Conservation (phyloP, 2,113 vertebrate genomes). For the Apteryx mantelli region DNA sequence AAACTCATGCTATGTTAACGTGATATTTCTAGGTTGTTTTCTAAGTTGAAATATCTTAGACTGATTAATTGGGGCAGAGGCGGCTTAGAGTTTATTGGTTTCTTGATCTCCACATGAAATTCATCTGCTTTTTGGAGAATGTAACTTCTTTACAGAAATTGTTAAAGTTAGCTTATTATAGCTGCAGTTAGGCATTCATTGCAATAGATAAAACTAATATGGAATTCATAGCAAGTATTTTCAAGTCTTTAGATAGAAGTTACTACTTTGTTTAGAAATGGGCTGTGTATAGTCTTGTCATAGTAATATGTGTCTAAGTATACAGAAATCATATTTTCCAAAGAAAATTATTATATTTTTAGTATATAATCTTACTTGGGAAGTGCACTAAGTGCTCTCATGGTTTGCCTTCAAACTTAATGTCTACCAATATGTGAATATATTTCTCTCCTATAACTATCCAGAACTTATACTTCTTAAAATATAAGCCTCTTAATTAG, state of each 20-base stretch:
- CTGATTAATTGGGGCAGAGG: not conserved
- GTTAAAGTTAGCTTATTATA: not conserved
- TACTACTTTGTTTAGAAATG: not conserved
- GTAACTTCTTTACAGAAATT: not conserved
- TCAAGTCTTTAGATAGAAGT: not conserved
- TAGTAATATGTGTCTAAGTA: not conserved
- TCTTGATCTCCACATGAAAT: not conserved
- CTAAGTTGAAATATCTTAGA: not conserved
- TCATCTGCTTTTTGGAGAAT: not conserved
- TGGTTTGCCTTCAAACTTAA: not conserved
- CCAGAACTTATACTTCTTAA: not conserved
- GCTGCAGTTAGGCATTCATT: not conserved
- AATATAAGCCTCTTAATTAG: not conserved
- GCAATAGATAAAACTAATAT: not conserved
- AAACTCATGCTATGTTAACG: not conserved
- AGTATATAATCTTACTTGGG: not conserved
- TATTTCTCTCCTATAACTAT: not conserved
- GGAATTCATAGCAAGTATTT: constrained; percentile 27
- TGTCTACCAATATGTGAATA: not conserved
- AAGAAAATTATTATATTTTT: not conserved
- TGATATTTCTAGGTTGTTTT: constrained; percentile 3
- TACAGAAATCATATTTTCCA: not conserved
- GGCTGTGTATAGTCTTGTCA: not conserved
- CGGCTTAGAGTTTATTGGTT: not conserved
- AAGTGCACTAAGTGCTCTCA: not conserved